These are phyloP conservation scores for Ciconia stormi DNA, from an alignment of 2,113 vertebrate species.

Conservation along the genomic window DNA sequence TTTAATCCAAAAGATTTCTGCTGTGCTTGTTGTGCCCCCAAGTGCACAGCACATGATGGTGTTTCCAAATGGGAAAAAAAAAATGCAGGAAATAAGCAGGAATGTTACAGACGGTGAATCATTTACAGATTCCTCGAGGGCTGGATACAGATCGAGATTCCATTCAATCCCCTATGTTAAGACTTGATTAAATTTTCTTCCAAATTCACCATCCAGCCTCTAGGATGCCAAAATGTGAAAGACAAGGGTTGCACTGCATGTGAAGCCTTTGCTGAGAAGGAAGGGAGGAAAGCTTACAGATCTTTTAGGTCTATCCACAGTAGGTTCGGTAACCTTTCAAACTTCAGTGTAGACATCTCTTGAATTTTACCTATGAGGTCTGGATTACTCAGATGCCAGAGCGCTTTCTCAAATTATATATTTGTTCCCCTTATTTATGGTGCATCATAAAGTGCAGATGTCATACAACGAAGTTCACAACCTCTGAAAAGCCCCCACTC, in stretches of 20 bases:
- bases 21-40: conserved; percentile 2
- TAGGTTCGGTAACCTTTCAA: background rate
- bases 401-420: background rate
- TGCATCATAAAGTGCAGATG: background rate
- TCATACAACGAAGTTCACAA: background rate
- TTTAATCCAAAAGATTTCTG: background rate
- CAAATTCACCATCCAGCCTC: background rate
- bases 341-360: background rate
- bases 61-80: background rate
- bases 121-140: background rate
- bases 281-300: background rate
- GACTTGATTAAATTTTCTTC: conserved; percentile 32
- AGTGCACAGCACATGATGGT: background rate
- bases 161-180: background rate
- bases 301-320: background rate
- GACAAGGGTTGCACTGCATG: background rate
- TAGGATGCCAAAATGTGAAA: background rate
- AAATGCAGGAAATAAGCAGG: background rate
- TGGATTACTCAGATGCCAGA: background rate
- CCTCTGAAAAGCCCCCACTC: background rate
- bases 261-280: background rate
- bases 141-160: background rate
- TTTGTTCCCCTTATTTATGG: background rate
- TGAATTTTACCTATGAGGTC: background rate
- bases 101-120: background rate